Conservation (phyloP, 2,113 vertebrate species). For the Toxotes jaculatrix region DNA sequence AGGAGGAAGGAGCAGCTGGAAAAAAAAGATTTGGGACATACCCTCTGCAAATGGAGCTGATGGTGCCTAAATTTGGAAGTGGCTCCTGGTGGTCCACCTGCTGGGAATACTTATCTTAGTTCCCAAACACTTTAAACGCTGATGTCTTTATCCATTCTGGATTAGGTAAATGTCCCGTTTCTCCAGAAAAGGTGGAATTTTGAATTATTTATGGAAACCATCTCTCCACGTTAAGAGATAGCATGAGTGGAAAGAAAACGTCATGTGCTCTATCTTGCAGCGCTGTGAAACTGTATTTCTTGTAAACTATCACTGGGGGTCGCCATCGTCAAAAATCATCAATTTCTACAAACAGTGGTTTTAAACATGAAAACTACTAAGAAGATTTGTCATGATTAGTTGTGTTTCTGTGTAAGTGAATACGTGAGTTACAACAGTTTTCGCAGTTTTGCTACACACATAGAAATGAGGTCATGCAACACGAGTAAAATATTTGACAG, state of each 20-base stretch:
- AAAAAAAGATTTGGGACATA: slow-evolving; percentile 30
- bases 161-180: slow-evolving; percentile 4
- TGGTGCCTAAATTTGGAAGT: slow-evolving; percentile 41
- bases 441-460: neutral
- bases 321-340: neutral
- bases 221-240: slow-evolving; percentile 14
- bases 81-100: slow-evolving; percentile 28
- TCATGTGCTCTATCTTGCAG: neutral
- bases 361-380: neutral
- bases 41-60: slow-evolving; percentile 40
- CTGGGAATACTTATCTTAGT: slow-evolving; percentile 34
- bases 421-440: neutral
- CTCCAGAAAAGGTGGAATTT: neutral
- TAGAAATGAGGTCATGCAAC: neutral
- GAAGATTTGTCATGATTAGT: neutral
- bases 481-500: too few species aligned
- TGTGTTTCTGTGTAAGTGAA: neutral
- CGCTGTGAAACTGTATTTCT: neutral
- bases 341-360: neutral
- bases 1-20: slow-evolving; percentile 3
- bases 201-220: slow-evolving; percentile 24
- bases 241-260: neutral
- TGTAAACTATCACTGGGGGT: neutral
- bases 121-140: slow-evolving; percentile 25
- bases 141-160: slow-evolving; percentile 4